Conservation (phyloP, 2,797 vertebrate species). For the Dallia pectoralis region DNA sequence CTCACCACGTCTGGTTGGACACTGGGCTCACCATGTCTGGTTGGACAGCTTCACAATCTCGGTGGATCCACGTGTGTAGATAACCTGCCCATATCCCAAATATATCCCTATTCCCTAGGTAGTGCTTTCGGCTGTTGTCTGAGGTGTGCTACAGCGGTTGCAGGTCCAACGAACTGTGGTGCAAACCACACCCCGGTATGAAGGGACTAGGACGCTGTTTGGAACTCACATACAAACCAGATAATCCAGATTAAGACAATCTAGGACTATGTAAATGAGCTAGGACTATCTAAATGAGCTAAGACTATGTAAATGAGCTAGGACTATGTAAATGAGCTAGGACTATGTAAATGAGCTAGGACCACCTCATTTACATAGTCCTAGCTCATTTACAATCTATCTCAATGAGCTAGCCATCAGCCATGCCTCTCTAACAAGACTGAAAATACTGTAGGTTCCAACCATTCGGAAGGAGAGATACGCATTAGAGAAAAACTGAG, state of each 20-base stretch:
- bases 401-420: conserved; percentile 32
- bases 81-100: not conserved
- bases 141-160: too few species aligned
- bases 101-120: not conserved
- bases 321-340: too few species aligned
- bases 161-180: not conserved
- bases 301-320: too few species aligned
- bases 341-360: too few species aligned
- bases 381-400: too few species aligned
- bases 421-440: conserved; percentile 25
- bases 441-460: conserved; percentile 28
- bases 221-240: conserved; percentile 44
- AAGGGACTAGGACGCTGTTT: not conserved
- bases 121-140: not conserved
- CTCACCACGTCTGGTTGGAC: conserved; percentile 36
- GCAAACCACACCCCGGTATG: not conserved
- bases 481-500: conserved; percentile 15
- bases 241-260: conserved; percentile 50
- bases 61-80: conserved; percentile 58
- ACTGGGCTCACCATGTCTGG: conserved; percentile 36
- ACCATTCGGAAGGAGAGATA: conserved; percentile 25
- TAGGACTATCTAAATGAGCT: too few species aligned
- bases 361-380: too few species aligned
- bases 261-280: too few species aligned
- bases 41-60: conserved; percentile 45